Evolutionary conservation across 2,888 invertebrate species (phyloP).

Genomic region (Polydrusus cervinus): DNA sequence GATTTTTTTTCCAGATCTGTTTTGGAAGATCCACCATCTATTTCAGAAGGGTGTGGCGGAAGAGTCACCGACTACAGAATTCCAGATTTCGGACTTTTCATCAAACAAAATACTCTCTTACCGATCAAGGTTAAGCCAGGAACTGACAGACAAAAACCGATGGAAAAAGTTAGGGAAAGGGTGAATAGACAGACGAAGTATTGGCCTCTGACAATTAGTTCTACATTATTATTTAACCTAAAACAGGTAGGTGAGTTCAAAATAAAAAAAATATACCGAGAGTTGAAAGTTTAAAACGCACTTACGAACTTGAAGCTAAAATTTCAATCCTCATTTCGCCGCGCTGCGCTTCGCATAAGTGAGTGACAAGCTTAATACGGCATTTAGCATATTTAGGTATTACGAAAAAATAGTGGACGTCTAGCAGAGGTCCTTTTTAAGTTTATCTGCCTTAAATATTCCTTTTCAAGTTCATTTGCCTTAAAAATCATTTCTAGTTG

Average conservation of each 20-base stretch:
- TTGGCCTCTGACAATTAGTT: slow-evolving; percentile 92
- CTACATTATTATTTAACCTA: slow-evolving; percentile 90
- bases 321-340: no score
- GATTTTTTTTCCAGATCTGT: slow-evolving; percentile 76
- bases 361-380: no score
- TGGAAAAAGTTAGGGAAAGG: slow-evolving; percentile 79
- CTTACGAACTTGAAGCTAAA: no score
- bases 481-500: no score
- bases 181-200: slow-evolving; percentile 88
- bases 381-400: no score
- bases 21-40: slow-evolving; percentile 95
- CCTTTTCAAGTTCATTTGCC: no score
- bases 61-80: slow-evolving; percentile 92
- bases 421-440: no score
- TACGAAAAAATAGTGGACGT: no score
- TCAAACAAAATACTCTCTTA: slow-evolving; percentile 87
- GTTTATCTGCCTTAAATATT: no score
- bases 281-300: no score
- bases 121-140: slow-evolving; percentile 76
- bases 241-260: slow-evolving; percentile 81
- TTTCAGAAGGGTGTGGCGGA: slow-evolving; percentile 95
- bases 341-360: no score
- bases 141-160: slow-evolving; percentile 72
- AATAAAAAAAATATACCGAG: no score
- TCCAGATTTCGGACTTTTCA: slow-evolving; percentile 90